Evolutionary conservation across 2,797 vertebrate genomes (phyloP), one percentile per base, ranked within the genome.

Genomic region (Erpetoichthys calabaricus): DNA sequence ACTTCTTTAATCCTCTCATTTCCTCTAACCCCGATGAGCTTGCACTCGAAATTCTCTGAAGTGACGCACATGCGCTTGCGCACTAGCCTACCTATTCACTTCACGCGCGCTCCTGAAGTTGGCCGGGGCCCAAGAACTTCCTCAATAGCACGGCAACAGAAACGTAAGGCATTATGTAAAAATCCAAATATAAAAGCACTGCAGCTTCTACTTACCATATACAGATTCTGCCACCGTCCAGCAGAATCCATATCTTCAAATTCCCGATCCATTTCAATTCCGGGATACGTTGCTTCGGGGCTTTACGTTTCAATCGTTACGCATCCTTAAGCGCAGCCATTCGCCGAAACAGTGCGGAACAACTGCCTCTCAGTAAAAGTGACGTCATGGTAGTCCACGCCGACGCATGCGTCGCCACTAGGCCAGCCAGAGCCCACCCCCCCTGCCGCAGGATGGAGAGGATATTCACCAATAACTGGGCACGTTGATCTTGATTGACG

Each of bases 171-270:
- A 51, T 56, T 50, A 43, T 53, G 45, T 52, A 51, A 57, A 44
- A 53, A 42, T 59, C 58, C 56, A 47, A 51, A 65, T 58, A 61
- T 56, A 4, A 8, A 60, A 25, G 73, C 74, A 76, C 73, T 45
- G 53, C 61, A 77, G 52, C 8, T 2, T 8, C 3, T 6, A 84
- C 90, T 91, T 78, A 94, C 91, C 72, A 84, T 65, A 68, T 91
- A 95, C 8, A 91, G 78, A 70, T 88, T 86, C 64, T 92, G 90
- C 93, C 93, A 95, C 70, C 79, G 76, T 62, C 87, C 89, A 52
- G 77, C 75, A 53, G 81, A 82, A 61, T 94, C 90, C 46, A 90
- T 77, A 50, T 90, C 87, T 59, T 90, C 82, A 67, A 92, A 90
- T 70, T 93, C 84, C 68, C 72, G 77, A 63, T 96, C 88, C 80